phyloP scores from a whole-genome alignment of 2,113 vertebrate genomes.

The Pogona vitticeps region DNA sequence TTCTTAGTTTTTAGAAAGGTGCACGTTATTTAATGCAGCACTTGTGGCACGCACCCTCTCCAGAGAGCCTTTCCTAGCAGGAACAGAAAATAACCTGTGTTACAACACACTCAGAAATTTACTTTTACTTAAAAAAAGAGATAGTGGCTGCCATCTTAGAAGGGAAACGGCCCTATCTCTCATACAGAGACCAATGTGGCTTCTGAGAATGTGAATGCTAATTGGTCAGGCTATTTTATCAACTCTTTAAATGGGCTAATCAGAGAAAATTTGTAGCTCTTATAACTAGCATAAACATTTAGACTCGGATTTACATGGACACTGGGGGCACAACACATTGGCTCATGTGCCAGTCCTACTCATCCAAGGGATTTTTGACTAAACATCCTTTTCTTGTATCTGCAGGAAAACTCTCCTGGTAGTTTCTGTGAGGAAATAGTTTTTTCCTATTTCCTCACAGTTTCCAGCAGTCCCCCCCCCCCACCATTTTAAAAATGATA shows the following conservation, averaged over 20 bases:
- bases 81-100: no score
- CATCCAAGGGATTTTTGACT: neutral
- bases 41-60: no score
- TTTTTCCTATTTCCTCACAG: no score
- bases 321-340: no score
- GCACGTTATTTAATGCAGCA: no score
- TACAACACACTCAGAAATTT: neutral
- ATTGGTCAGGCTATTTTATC: neutral
- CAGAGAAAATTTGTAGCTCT: no score
- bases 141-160: neutral
- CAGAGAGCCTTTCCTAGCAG: no score
- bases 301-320: neutral
- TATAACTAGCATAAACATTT: neutral
- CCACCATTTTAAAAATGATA: conserved; percentile 48
- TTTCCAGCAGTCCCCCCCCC: neutral
- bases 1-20: no score
- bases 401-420: conserved; percentile 38
- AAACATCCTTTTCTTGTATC: conserved; percentile 35
- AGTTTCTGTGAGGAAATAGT: no score
- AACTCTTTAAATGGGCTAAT: neutral
- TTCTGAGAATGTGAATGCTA: neutral
- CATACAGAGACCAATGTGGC: neutral
- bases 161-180: neutral
- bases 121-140: neutral
- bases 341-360: neutral